Conservation (phyloP, 2,888 invertebrate genomes). For the Steinernema carpocapsae region DNA sequence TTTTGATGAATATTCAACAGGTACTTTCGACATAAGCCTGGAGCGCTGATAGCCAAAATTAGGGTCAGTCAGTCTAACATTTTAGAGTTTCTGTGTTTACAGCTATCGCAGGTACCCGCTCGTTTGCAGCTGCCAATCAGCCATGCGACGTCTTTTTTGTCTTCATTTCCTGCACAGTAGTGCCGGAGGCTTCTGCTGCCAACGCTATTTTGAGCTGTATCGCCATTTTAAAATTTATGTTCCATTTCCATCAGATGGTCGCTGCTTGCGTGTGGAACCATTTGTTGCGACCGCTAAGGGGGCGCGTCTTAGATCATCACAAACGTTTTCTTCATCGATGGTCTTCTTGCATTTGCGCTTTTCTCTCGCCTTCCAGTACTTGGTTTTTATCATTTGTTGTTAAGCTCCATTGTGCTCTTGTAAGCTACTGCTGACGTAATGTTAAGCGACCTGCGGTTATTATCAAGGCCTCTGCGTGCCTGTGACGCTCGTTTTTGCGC, state of each 20-base stretch:
- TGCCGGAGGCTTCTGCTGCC: no score
- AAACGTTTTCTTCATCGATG: background rate
- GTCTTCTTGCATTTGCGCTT: background rate
- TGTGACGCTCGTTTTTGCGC: slow-evolving; percentile 13
- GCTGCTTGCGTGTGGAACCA: no score
- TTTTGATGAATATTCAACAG: slow-evolving; percentile 28
- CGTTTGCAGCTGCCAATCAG: slow-evolving; percentile 16
- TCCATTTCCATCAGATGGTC: slow-evolving; percentile 8
- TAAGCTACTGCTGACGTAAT: slow-evolving; percentile 27
- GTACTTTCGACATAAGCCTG: background rate
- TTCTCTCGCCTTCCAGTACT: no score
- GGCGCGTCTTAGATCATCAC: background rate
- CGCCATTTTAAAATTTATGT: slow-evolving; percentile 18
- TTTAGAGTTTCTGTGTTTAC: background rate
- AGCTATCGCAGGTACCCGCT: background rate
- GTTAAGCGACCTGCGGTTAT: background rate
- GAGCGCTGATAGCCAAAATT: background rate
- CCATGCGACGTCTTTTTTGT: background rate
- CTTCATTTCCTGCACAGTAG: background rate
- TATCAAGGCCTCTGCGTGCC: background rate
- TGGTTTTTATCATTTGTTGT: slow-evolving; percentile 4
- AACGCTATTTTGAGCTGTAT: background rate
- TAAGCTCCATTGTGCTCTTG: background rate
- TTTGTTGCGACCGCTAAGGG: background rate
- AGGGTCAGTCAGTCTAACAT: background rate